Evolutionary conservation across 2,888 invertebrate species (phyloP).

Genomic region (Zele albiditarsus): DNA sequence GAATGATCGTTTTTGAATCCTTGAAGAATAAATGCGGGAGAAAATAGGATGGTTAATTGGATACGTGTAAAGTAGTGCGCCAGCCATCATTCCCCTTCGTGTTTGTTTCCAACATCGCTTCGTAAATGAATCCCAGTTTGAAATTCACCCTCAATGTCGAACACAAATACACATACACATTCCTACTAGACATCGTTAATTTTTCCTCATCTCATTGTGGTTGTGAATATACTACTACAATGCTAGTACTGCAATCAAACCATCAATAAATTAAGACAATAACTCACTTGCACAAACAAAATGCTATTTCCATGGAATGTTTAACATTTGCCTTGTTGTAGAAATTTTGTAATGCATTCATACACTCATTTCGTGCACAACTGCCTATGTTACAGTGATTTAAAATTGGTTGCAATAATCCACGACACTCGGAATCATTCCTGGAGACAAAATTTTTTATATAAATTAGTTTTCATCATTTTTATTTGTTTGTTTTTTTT

Average conservation of each 20-base stretch:
- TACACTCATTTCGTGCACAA: slow-evolving; percentile 90
- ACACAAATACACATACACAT: neutral
- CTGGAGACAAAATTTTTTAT: slow-evolving; percentile 70
- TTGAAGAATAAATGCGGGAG: slow-evolving; percentile 11
- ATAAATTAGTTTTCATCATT: neutral
- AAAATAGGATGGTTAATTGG: slow-evolving; percentile 44
- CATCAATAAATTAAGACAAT: slow-evolving; percentile 49
- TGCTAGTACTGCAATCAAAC: slow-evolving; percentile 10
- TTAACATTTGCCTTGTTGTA: slow-evolving; percentile 86
- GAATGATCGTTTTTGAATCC: slow-evolving; percentile 46
- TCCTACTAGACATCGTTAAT: slow-evolving; percentile 28
- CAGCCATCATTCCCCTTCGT: slow-evolving; percentile 21
- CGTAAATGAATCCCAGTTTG: slow-evolving; percentile 44
- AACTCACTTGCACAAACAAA: slow-evolving; percentile 94
- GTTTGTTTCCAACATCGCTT: slow-evolving; percentile 34
- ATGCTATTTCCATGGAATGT: slow-evolving; percentile 92
- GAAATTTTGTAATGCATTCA: slow-evolving; percentile 89
- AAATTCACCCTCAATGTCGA: slow-evolving; percentile 42
- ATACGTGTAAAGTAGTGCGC: slow-evolving; percentile 42
- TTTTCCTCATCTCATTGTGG: slow-evolving; percentile 27
- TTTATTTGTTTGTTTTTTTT: neutral
- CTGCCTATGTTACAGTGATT: slow-evolving; percentile 85
- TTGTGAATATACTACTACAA: slow-evolving; percentile 19
- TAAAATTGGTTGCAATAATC: slow-evolving; percentile 87
- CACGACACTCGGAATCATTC: slow-evolving; percentile 86